Conservation (phyloP, 2,113 vertebrate genomes). For the Ptychochromis oligacanthus region DNA sequence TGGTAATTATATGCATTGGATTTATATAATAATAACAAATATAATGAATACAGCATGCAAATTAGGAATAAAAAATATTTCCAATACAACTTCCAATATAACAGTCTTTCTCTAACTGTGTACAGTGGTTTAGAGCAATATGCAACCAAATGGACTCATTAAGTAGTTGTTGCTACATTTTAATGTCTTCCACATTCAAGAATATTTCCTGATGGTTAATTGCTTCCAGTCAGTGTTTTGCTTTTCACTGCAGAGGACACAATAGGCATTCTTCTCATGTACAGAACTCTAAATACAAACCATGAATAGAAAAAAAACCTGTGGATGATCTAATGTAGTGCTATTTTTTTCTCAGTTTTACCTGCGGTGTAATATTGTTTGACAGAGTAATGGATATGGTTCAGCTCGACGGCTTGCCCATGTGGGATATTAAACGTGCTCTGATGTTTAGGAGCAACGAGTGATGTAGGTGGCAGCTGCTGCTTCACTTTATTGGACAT, state of each 20-base stretch:
- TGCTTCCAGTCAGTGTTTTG: conserved; percentile 27
- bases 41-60: background rate
- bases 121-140: background rate
- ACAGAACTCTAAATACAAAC: background rate
- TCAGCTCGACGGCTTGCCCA: conserved; percentile 32
- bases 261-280: background rate
- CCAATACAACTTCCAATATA: background rate
- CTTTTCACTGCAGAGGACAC: background rate
- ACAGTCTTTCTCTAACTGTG: background rate
- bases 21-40: background rate
- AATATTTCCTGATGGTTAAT: conserved; percentile 47
- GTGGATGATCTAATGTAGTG: background rate
- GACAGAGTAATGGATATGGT: conserved; percentile 44
- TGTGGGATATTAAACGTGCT: conserved; percentile 53
- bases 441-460: conserved; percentile 51
- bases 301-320: background rate
- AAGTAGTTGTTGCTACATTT: conserved; percentile 23
- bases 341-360: conserved; percentile 49
- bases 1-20: background rate
- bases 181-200: conserved; percentile 43
- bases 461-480: conserved; percentile 61
- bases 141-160: conserved; percentile 21
- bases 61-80: background rate
- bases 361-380: conserved; percentile 42
- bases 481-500: conserved; percentile 44